Base-by-base conservation (phyloP, 2,888 invertebrate species). In the Acanthosepion esculentum region DNA sequence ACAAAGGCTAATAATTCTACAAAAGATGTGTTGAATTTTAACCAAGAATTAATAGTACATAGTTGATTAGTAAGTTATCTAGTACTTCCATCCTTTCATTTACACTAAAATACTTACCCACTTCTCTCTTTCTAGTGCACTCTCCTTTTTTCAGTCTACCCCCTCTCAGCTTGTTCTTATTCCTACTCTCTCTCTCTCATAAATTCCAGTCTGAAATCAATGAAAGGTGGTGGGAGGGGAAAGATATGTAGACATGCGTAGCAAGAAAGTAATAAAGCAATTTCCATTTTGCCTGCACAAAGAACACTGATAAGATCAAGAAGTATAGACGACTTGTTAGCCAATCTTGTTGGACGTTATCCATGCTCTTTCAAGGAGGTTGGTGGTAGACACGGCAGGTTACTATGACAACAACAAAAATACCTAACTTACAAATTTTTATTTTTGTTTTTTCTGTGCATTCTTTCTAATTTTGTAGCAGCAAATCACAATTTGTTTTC, bases 91-190 rank as follows among this genome's bases (percentile, higher is more conserved):
- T 48, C 15, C 48, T 48, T 92, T 92, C 2, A 0, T 92, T 48
- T 50, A 18, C 29, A n/a, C 8, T 50, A 33, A n/a, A 48, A 50
- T 92, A 53, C 92, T 50, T 93, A 29, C 48, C 59, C 64, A 10
- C 50, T 8, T 94, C 92, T 94, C 94, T 94, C 92, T 94, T 20
- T 92, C 29, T 92, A 8, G 50, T 48, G 50, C 20, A 53, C 64
- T 94, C 29, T 55, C 91, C 41, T 10, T 94, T 50, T 91, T 91
- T 3, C 29, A 23, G 50, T 48, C 50, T 91, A 26, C 15, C 33
- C 5, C 15, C n/a, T 15, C 8, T 1, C 6, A 7, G 10, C 26
- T 5, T 29, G 8, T 6, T 94, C 91, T 48, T 29, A 8, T 33
- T 48, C 53, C 0, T 29, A 33, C 55, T 48, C 33, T 59, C 94